phyloP scores from a whole-genome alignment of 2,888 invertebrate species.

The Myathropa florea region DNA sequence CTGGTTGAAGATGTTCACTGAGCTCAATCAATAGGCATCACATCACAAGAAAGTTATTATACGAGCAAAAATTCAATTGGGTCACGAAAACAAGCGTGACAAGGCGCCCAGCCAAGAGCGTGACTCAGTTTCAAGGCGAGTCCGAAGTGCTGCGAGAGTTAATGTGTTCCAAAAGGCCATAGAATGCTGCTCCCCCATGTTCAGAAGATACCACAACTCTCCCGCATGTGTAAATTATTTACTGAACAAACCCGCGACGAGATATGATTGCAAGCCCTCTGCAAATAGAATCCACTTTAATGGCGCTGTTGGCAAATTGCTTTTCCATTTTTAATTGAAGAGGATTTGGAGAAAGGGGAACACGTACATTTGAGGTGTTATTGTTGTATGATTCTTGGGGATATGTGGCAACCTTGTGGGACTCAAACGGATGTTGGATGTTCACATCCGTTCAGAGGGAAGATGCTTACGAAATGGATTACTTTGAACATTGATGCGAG shows the following conservation, averaged over 20 bases:
- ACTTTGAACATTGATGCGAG: not conserved
- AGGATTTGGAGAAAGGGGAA: not conserved
- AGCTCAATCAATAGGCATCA: not conserved
- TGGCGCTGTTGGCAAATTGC: not conserved
- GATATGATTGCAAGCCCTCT: not conserved
- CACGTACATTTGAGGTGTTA: not conserved
- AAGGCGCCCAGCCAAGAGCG: constrained; percentile 30
- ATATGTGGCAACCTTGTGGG: not conserved
- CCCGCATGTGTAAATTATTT: not conserved
- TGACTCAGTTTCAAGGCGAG: constrained; percentile 21
- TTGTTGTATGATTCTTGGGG: not conserved
- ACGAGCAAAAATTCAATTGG: constrained; percentile 12
- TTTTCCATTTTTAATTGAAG: not conserved
- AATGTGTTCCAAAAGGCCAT: not conserved
- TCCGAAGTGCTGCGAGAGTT: not conserved
- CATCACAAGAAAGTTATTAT: constrained; percentile 16
- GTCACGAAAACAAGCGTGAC: constrained; percentile 38
- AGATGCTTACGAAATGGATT: not conserved
- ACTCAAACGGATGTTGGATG: not conserved
- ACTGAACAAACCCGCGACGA: not conserved
- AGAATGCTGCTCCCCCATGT: not conserved
- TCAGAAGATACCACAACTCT: not conserved
- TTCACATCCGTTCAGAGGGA: not conserved
- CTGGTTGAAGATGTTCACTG: not conserved
- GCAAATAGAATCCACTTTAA: not conserved